Percentiles rank a stretch among this genome's conserved stretches.
These are phyloP conservation scores for Choloepus hoffmanni DNA, from an alignment of 2,113 vertebrate species.

Conservation along the genomic window DNA sequence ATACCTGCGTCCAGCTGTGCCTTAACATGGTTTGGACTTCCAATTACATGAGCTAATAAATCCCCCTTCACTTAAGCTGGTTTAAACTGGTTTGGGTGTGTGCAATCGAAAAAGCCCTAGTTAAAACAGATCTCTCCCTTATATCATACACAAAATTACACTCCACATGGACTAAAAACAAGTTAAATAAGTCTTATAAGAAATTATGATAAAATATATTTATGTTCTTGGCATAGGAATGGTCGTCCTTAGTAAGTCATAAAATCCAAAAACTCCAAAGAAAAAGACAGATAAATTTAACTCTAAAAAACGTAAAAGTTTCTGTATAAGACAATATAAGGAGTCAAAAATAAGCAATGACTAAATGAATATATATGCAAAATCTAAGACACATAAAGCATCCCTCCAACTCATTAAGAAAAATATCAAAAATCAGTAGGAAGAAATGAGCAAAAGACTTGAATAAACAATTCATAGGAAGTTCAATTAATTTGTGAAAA, in stretches of 20 bases:
- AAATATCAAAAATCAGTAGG: slow-evolving; percentile 29
- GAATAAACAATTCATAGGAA: slow-evolving; percentile 39
- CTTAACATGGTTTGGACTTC: not conserved
- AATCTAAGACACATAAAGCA: slow-evolving; percentile 52
- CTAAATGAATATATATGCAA: not conserved
- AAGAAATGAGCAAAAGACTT: slow-evolving; percentile 49
- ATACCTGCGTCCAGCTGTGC: not conserved
- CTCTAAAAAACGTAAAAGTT: slow-evolving; percentile 41
- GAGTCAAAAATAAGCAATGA: slow-evolving; percentile 45
- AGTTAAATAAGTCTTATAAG: slow-evolving; percentile 10
- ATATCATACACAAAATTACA: slow-evolving; percentile 41
- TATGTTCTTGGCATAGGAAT: slow-evolving; percentile 7
- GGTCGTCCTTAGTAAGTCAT: slow-evolving; percentile 43
- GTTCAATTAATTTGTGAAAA: slow-evolving; percentile 54
- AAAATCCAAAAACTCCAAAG: slow-evolving; percentile 58
- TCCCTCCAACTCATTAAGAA: slow-evolving; percentile 43
- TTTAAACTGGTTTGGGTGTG: slow-evolving; percentile 40
- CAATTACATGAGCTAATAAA: not conserved
- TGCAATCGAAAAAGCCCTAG: slow-evolving; percentile 32
- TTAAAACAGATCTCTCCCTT: slow-evolving; percentile 46
- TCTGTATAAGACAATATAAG: not conserved
- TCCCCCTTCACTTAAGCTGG: not conserved
- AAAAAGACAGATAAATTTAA: slow-evolving; percentile 62
- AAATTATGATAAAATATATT: slow-evolving; percentile 42
- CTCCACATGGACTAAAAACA: slow-evolving; percentile 39